Evolutionary conservation across 2,113 vertebrate species (phyloP).

Genomic region (Muntiacus muntjak): DNA sequence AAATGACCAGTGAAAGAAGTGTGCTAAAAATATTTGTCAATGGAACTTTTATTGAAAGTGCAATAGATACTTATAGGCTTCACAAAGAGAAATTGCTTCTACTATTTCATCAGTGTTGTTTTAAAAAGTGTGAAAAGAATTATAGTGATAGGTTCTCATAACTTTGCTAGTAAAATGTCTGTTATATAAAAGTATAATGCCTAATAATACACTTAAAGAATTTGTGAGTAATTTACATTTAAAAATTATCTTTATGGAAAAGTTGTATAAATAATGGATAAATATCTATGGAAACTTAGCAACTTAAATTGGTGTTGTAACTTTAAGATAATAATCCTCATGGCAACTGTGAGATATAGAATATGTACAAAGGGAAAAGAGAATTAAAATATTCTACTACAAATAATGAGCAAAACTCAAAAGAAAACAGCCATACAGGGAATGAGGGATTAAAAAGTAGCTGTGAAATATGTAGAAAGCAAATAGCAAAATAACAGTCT

Average conservation of each 20-base stretch:
- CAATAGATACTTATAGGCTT: slow-evolving; percentile 88
- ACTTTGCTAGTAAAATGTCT: not conserved
- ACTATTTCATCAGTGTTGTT: slow-evolving; percentile 86
- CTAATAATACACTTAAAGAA: not conserved
- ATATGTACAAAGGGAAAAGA: not conserved
- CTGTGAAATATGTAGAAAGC: not conserved
- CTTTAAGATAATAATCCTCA: not conserved
- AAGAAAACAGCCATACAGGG: not conserved
- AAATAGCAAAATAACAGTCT: not conserved
- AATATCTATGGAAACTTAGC: not conserved
- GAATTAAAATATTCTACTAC: not conserved
- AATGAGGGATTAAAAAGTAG: not conserved
- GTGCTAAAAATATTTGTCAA: slow-evolving; percentile 95
- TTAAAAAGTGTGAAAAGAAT: slow-evolving; percentile 66
- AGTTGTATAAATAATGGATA: slow-evolving; percentile 29
- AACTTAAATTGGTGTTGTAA: not conserved
- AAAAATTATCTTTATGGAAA: not conserved
- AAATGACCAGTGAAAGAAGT: slow-evolving; percentile 90
- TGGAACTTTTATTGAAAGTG: slow-evolving; percentile 91
- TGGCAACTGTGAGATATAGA: not conserved
- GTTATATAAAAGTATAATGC: not conserved
- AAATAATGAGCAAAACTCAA: not conserved
- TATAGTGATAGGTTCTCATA: not conserved
- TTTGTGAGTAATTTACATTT: slow-evolving; percentile 16
- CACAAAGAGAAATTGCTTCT: slow-evolving; percentile 89